Evolutionary conservation across 1,140 invertebrate genomes (phyloP), one percentile per base, ranked within the genome.

Genomic region (Pemphigus obesinymphae): DNA sequence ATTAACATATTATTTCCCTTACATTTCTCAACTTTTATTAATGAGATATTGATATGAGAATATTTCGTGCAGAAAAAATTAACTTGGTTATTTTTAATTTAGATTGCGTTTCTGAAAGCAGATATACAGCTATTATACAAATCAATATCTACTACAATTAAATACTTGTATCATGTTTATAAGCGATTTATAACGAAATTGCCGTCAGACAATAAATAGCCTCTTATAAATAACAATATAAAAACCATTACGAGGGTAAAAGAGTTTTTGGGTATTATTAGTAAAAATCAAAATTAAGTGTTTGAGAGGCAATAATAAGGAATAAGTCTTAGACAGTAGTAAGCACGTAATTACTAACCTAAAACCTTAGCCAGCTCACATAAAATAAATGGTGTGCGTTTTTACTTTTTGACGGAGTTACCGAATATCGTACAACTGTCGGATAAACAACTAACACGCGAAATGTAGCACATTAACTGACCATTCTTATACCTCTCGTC

Each of bases 241-340:
- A n/a, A n/a, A 37, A 66, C 31, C 61, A 10, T 10, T 37, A n/a
- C 31, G 3, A 17, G 7, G 29, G 31, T 2, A 66, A 66, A 66
- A 11, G 10, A 23, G 31, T 4, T 23, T 66, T 31, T 17, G 26
- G 3, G 31, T 37, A 20, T 34, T 43, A 43, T 23, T 15, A 23
- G 10, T n/a, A 43, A 70, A 43, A 70, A 70, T 70, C 66, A 40
- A 70, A 70, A 70, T 70, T 43, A 70, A 70, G 63, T 68, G 63
- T 68, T 68, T 8, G 20, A 37, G 61, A 34, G 63, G 43, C 17
- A 40, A 23, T n/a, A n/a, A 40, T 40, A 45, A 48, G 13, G 45
- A 8, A 34, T 20, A 20, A 34, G 20, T 8, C 10, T 66, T 20
- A n/a, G 63, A 66, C 29, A 7, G 1, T 26, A 3, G 10, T 37